Conservation (phyloP, 2,113 vertebrate species). For the Salminus brasiliensis region DNA sequence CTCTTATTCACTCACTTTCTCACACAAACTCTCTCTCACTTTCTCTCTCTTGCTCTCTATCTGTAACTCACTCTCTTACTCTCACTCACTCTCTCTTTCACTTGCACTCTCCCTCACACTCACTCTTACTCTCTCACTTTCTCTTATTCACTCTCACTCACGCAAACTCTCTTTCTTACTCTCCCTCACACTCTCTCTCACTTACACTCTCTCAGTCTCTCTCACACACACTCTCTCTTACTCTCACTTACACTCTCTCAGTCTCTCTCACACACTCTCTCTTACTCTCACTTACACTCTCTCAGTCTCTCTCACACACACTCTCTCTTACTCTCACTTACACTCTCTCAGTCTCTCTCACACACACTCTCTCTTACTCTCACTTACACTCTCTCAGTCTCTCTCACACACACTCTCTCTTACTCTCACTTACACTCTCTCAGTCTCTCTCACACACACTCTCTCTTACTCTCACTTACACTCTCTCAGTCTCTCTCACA, state of each 20-base stretch:
- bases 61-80: conserved; percentile 30
- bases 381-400: conserved; percentile 39
- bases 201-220: conserved; percentile 41
- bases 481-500: conserved; percentile 43
- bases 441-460: conserved; percentile 39
- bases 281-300: too few relatives aligned
- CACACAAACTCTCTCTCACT: conserved; percentile 31
- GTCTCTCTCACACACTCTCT: conserved; percentile 47
- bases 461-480: conserved; percentile 42
- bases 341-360: conserved; percentile 41
- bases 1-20: conserved; percentile 31
- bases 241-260: conserved; percentile 42
- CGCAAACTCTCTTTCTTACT: conserved; percentile 46
- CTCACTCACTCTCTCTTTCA: conserved; percentile 30
- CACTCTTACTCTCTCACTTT: conserved; percentile 35
- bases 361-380: conserved; percentile 37
- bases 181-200: conserved; percentile 43
- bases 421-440: conserved; percentile 43
- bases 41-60: too few relatives aligned
- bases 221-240: conserved; percentile 35
- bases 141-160: too few relatives aligned
- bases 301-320: too few relatives aligned
- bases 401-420: conserved; percentile 39
- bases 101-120: conserved; percentile 22
- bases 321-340: conserved; percentile 44